Base-by-base conservation (phyloP, 1,140 invertebrate genomes). In the Drosophila erecta region DNA sequence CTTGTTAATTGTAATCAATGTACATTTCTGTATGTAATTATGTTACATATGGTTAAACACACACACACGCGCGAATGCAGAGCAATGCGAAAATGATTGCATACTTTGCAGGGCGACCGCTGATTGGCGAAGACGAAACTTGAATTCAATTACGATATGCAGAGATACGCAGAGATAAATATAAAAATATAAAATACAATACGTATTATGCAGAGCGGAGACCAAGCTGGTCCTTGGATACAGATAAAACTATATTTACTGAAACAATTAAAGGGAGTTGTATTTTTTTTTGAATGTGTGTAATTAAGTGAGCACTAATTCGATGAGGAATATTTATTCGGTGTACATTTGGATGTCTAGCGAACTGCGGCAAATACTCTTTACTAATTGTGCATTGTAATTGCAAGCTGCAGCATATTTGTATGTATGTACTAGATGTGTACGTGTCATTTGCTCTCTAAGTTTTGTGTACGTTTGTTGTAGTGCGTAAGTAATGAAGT, bases 21-120 rank as follows among this genome's bases (percentile, higher is more conserved):
- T 84, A 84, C 73, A 84, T 83, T 84, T 75, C 70, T 84, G 80
- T 84, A 83, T 83, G 80, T 83, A 83, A 79, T 83, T 74, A 83
- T 66, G 37, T 56, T 77, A 60, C 60, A 41, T 30, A 59, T 47
- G 59, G 40, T 17, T 43, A 20, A 43, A 58, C 38, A 30, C n/a
- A 15, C n/a, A 30, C n/a, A 10, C 5, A 47, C 17, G 17, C 17
- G 17, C 17, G 15, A 24, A 55, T 3, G 20, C n/a, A 53, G 17
- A 4, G 41, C 8, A 15, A 24, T 38, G n/a, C 43, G 14, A 43
- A 67, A 79, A 61, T 37, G 20, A 38, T 64, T 56, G 74, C 74
- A 56, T 62, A 69, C 62, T 74, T 74, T 74, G 55, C 14, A 57
- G 57, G 51, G 74, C 43, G 35, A 54, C 12, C 38, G 46, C 30